Evolutionary conservation across 2,113 vertebrate species (phyloP), one percentile per base, ranked within the genome.

Genomic region (Rhabdornis inornatus): DNA sequence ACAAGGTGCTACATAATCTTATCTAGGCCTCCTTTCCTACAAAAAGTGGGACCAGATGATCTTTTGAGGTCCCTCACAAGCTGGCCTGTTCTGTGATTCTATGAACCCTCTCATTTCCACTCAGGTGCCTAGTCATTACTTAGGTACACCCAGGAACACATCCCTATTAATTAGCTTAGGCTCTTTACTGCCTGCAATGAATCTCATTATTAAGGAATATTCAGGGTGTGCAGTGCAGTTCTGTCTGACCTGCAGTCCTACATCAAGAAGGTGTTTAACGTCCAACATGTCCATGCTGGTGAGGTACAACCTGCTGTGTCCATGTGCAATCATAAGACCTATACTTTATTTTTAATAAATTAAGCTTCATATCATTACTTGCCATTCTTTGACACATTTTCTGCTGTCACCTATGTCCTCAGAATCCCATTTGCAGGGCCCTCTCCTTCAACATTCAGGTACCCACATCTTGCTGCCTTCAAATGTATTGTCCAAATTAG

Each of bases 201-300:
- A 65, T 44, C 9, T 84, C 56, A 40, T 15, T 40, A 20, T 12
- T 77, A 45, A 42, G 35, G 10, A 60, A 72, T 23, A 70, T 10
- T 45, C 37, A 61, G 25, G 8, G 9, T 13, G 11, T 52, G 52
- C 28, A 53, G 13, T 15, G 8, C 15, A 69, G 25, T 21, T 79
- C 63, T 64, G 2, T 59, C 31, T 77, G 49, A 90, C 40, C 23
- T 56, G 28, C 45, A 85, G 27, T 52, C 18, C 31, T 55, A 2
- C 10, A 40, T 55, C 23, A 72, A 60, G 42, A 72, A 52, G 47
- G 44, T 23, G 15, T 33, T 56, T 59, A 39, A 30, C 49, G 37
- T 81, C 55, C 50, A 49, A 1, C 0, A 0, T 42, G 10, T n/a
- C 15, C 56, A 37, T 71, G 10, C n/a, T 70, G 25, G 9, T 68